These are phyloP conservation scores for Microctonus hyperodae DNA, from an alignment of 2,888 invertebrate species.

Conservation along the genomic window DNA sequence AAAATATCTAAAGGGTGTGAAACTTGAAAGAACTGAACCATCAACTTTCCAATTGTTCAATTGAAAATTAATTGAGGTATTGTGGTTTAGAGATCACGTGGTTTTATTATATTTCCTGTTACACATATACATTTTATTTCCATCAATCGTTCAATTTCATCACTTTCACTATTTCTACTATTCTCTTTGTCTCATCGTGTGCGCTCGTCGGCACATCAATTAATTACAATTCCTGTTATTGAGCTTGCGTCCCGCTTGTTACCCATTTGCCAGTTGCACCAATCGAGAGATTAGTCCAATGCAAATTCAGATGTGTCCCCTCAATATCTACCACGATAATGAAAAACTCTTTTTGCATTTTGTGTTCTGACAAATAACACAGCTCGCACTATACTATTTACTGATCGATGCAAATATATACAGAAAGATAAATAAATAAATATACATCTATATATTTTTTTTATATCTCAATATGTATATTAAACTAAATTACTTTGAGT, in stretches of 20 bases:
- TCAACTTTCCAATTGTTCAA: not conserved
- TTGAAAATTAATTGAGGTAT: not conserved
- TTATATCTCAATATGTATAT: not conserved
- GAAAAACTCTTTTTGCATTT: not conserved
- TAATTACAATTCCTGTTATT: slow-evolving; percentile 3
- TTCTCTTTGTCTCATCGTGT: not conserved
- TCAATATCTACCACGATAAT: not conserved
- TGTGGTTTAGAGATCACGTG: not conserved
- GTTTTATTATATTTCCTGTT: not conserved
- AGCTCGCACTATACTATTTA: not conserved
- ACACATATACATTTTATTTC: not conserved
- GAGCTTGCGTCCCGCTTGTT: not conserved
- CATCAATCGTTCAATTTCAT: not conserved
- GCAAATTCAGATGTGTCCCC: slow-evolving; percentile 2
- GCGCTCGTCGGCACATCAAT: not conserved
- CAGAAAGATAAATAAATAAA: not conserved
- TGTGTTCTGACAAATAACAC: not conserved
- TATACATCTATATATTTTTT: not conserved
- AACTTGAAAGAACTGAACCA: not conserved
- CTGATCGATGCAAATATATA: not conserved
- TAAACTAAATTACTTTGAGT: not conserved
- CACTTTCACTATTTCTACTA: not conserved
- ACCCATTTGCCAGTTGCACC: not conserved
- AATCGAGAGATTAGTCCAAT: not conserved
- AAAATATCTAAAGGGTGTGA: not conserved